A percentile compares a stretch with the other conserved stretches of the same genome.
Evolutionary conservation across 2,113 vertebrate species (phyloP).

Genomic region (Hypocryptadius cinnamomeus): DNA sequence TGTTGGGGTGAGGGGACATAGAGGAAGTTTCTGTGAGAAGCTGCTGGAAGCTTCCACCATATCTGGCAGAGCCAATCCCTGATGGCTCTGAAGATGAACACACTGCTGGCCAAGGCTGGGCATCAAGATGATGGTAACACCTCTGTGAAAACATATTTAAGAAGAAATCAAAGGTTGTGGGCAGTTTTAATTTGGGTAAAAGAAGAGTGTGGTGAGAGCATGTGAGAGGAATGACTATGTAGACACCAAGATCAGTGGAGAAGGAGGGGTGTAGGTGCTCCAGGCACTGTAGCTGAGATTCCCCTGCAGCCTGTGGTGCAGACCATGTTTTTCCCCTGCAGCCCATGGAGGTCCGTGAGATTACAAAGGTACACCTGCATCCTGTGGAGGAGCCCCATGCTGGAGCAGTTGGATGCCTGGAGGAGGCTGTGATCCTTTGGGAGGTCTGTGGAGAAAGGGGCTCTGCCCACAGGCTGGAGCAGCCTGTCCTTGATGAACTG

Average conservation of each 20-base stretch:
- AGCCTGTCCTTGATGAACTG: neutral
- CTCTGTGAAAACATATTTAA: neutral
- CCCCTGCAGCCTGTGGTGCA: neutral
- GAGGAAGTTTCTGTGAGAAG: neutral
- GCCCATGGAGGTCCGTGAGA: too few species aligned
- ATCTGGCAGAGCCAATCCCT: neutral
- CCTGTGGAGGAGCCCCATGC: neutral
- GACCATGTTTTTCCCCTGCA: neutral
- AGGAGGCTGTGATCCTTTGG: neutral
- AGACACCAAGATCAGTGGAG: too few species aligned
- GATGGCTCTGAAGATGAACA: neutral
- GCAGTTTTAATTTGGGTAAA: neutral
- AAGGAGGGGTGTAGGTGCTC: neutral
- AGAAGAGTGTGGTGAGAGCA: neutral
- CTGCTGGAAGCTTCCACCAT: neutral
- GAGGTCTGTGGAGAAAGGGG: neutral
- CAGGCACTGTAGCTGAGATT: neutral
- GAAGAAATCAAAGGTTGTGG: neutral
- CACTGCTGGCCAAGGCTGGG: neutral
- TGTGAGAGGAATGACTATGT: neutral
- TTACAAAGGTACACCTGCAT: too few species aligned
- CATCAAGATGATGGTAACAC: fast-evolving
- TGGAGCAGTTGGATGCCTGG: neutral
- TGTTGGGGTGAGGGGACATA: fast-evolving
- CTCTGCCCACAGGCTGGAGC: neutral